Evolutionary conservation across 2,113 vertebrate genomes (phyloP).

Genomic region (Xyrauchen texanus): DNA sequence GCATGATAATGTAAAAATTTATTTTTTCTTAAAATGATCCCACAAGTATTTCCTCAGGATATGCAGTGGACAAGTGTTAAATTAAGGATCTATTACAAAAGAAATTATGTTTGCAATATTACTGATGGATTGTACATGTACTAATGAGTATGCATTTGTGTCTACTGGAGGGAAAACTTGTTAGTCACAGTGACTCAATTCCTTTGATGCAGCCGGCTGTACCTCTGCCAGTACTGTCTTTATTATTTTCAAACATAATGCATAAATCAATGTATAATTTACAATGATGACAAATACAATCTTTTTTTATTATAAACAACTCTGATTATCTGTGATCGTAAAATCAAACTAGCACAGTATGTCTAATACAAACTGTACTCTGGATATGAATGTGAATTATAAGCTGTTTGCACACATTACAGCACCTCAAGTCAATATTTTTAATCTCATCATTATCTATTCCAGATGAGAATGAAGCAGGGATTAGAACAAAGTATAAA

Average conservation of each 20-base stretch:
- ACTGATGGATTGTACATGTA: not conserved
- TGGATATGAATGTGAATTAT: slow-evolving; percentile 1
- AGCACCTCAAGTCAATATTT: not conserved
- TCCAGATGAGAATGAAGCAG: no score
- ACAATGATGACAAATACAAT: slow-evolving; percentile 11
- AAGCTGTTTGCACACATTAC: slow-evolving; percentile 21
- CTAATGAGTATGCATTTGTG: not conserved
- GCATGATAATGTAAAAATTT: no score
- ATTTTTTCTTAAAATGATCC: no score
- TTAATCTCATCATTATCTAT: no score
- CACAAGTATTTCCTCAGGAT: no score
- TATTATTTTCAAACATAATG: slow-evolving; percentile 71
- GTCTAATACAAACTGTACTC: slow-evolving; percentile 7
- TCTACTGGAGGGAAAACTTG: not conserved
- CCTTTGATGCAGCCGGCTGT: slow-evolving; percentile 62
- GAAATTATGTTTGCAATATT: not conserved
- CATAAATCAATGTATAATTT: slow-evolving; percentile 1
- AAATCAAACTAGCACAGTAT: not conserved
- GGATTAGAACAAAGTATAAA: no score
- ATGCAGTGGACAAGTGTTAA: no score
- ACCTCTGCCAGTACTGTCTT: slow-evolving; percentile 64
- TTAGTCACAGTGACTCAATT: slow-evolving; percentile 64
- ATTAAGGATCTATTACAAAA: not conserved
- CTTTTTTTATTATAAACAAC: slow-evolving; percentile 17
- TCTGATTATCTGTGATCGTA: slow-evolving; percentile 3